Evolutionary conservation across 1,140 invertebrate genomes (phyloP), one percentile per base, ranked within the genome.

Genomic region (Drosophila novamexicana): DNA sequence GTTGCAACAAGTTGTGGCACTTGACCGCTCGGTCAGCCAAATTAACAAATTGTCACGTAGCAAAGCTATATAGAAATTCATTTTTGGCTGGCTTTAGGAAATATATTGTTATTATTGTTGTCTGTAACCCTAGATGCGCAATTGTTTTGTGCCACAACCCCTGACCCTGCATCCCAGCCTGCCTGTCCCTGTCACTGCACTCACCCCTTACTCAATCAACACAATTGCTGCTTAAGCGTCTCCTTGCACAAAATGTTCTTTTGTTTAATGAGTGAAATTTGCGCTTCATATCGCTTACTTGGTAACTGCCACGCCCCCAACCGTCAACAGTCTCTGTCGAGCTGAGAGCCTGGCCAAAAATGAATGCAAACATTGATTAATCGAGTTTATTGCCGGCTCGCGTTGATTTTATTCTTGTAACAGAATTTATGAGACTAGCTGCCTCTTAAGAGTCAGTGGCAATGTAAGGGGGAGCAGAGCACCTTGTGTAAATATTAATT

Each of bases 41-140:
- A 88, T 88, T 88, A 88, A 64, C 67, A 88, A 89, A 84, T 88
- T 86, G 83, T 88, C 83, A 88, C 83, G 83, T 88, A 88, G 76
- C 61, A 32, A 61, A 57, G 53, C 39, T 62, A 69, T 42, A 56
- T 47, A 47, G 42, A 47, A 53, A 45, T 45, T 16, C 18, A 47
- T 47, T 16, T 16, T 39, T 9, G 22, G 22, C 22, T 6, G 6
- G 22, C 22, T 29, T 29, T 29, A 45, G 29, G 7, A 16, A 47
- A 47, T 45, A 22, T 82, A 61, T 70, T 79, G 75, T 72, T 83
- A 49, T 71, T 64, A 39, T 63, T 68, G 37, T 80, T 77, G 77
- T 53, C 29, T 63, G 83, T 79, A 79, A 88, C 49, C 42, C 72
- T 75, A 82, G 82, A 79, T 71, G 62, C 52, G 74, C 58, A 62